Evolutionary conservation across 2,888 invertebrate species (phyloP).

Genomic region (Aleiodes alternator): DNA sequence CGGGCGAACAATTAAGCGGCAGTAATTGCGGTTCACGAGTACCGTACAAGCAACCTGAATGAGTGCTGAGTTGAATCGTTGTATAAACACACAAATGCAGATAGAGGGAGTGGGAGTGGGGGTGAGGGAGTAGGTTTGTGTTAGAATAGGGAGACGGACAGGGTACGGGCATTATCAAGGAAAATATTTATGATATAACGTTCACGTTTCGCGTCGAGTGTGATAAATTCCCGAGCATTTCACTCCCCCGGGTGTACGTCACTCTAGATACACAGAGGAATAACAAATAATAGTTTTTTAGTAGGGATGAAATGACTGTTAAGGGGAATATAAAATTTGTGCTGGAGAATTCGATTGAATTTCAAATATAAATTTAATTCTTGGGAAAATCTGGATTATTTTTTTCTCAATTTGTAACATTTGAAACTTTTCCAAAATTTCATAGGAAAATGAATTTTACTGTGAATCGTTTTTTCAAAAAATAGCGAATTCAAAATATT

Average conservation of each 20-base stretch:
- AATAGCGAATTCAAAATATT: no score
- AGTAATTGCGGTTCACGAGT: constrained; percentile 37
- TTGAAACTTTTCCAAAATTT: no score
- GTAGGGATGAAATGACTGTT: constrained; percentile 43
- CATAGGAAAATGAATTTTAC: no score
- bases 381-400: no score
- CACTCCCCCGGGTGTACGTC: constrained; percentile 46
- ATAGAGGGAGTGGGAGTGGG: background rate
- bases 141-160: background rate
- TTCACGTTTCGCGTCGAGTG: constrained; percentile 51
- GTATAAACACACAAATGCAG: constrained; percentile 49
- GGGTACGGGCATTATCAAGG: constrained; percentile 51
- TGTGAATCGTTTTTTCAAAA: no score
- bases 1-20: constrained; percentile 38
- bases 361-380: background rate
- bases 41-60: constrained; percentile 19
- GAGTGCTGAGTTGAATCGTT: constrained; percentile 40
- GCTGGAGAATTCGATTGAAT: constrained; percentile 11
- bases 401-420: no score
- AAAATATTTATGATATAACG: constrained; percentile 58
- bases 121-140: background rate
- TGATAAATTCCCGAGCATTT: constrained; percentile 55
- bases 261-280: constrained; percentile 34
- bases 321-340: constrained; percentile 21
- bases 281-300: constrained; percentile 42